Percentiles rank a stretch among this genome's conserved stretches.
Conservation (phyloP, 2,888 invertebrate genomes). For the Watsonalla cultraria region DNA sequence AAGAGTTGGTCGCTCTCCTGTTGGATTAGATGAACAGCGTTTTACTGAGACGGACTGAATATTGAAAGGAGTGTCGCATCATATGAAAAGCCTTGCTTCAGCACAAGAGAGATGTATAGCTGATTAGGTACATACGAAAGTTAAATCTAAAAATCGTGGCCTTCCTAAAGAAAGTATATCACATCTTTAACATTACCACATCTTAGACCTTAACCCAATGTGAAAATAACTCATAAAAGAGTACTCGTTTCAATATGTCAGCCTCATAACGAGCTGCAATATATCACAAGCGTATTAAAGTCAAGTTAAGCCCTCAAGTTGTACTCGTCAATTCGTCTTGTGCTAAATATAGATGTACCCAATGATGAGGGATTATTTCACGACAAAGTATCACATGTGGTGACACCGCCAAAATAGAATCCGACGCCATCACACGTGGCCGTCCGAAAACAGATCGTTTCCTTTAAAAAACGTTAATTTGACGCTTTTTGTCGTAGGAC, state of each 20-base stretch:
- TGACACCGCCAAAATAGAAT: slow-evolving; percentile 57
- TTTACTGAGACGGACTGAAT: too few relatives aligned
- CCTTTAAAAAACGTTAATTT: slow-evolving; percentile 77
- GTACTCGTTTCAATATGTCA: slow-evolving; percentile 49
- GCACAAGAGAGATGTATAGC: too few relatives aligned
- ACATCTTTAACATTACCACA: too few relatives aligned
- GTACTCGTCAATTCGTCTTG: slow-evolving; percentile 57
- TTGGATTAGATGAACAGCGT: too few relatives aligned
- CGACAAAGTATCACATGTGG: slow-evolving; percentile 75
- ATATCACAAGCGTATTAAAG: slow-evolving; percentile 64
- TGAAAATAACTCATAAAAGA: slow-evolving; percentile 44
- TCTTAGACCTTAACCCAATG: slow-evolving; percentile 5
- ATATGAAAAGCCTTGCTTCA: too few relatives aligned
- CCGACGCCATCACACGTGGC: slow-evolving; percentile 71
- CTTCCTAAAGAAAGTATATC: too few relatives aligned
- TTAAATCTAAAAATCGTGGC: too few relatives aligned
- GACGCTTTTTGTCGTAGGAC: slow-evolving; percentile 60
- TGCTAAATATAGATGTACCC: slow-evolving; percentile 62
- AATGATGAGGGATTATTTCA: slow-evolving; percentile 69
- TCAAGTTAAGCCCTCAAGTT: slow-evolving; percentile 57
- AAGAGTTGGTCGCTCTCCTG: too few relatives aligned
- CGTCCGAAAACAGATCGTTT: slow-evolving; percentile 73
- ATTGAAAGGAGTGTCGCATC: too few relatives aligned
- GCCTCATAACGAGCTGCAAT: slow-evolving; percentile 45
- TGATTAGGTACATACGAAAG: too few relatives aligned